phyloP scores from a whole-genome alignment of 2,113 vertebrate genomes.

The Callithrix jacchus region DNA sequence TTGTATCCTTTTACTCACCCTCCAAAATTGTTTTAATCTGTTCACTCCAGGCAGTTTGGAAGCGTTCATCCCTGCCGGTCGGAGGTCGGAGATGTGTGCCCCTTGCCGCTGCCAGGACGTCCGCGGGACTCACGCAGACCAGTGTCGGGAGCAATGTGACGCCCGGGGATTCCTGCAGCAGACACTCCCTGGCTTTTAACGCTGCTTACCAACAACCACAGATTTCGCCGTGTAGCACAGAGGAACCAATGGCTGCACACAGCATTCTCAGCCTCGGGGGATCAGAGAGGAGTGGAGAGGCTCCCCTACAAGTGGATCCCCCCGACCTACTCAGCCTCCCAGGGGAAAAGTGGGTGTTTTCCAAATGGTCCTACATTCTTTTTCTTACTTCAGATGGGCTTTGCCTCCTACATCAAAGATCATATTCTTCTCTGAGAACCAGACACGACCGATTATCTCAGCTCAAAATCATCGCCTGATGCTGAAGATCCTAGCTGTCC shows the following conservation, averaged over 20 bases:
- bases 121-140: slow-evolving; percentile 54
- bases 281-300: slow-evolving; percentile 55
- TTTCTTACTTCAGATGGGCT: slow-evolving; percentile 48
- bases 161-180: slow-evolving; percentile 78
- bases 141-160: slow-evolving; percentile 66
- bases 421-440: slow-evolving; percentile 49
- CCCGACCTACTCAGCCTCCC: background rate
- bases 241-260: slow-evolving; percentile 83
- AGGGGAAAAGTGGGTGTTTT: slow-evolving; percentile 48
- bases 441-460: background rate
- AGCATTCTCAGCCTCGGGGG: slow-evolving; percentile 80
- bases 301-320: slow-evolving; percentile 46
- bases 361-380: slow-evolving; percentile 22
- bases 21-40: slow-evolving; percentile 91
- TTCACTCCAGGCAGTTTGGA: slow-evolving; percentile 88
- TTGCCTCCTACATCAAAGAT: slow-evolving; percentile 6
- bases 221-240: slow-evolving; percentile 85
- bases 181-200: slow-evolving; percentile 89
- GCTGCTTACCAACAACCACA: slow-evolving; percentile 86
- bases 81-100: slow-evolving; percentile 82
- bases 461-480: background rate
- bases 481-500: background rate
- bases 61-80: slow-evolving; percentile 80
- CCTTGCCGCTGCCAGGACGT: slow-evolving; percentile 58
- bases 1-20: slow-evolving; percentile 88